Evolutionary conservation across 2,113 vertebrate species (phyloP).

Genomic region (Ursus arctos): DNA sequence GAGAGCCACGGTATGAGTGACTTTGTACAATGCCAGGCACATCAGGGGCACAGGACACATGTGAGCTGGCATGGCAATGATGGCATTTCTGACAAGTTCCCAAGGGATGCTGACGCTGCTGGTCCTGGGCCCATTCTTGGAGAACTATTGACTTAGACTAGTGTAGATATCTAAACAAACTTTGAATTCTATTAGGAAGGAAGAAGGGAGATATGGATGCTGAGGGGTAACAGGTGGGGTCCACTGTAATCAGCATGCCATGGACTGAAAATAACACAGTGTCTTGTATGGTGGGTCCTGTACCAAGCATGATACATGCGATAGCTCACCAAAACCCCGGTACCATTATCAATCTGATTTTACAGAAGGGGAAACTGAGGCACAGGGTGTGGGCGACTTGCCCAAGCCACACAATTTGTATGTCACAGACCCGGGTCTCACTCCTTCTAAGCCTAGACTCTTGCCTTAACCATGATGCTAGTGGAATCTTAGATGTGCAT

Average conservation of each 20-base stretch:
- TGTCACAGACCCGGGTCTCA: background rate
- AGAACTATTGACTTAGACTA: background rate
- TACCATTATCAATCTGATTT: background rate
- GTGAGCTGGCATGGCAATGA: background rate
- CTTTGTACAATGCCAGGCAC: background rate
- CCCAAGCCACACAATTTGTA: background rate
- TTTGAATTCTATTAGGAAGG: background rate
- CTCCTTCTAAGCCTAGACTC: background rate
- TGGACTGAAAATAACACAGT: background rate
- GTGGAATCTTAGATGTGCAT: background rate
- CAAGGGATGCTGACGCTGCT: background rate
- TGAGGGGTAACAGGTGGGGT: background rate
- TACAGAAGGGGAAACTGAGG: background rate
- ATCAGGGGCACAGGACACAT: background rate
- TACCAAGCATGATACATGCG: accelerated
- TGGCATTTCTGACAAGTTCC: background rate
- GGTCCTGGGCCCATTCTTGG: background rate
- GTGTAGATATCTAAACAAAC: background rate
- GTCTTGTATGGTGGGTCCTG: background rate
- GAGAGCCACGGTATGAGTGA: background rate
- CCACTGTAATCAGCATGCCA: background rate
- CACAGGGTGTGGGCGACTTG: background rate
- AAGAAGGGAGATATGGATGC: background rate
- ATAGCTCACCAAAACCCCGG: background rate
- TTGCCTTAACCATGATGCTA: background rate